Base-by-base conservation (phyloP, 1,140 invertebrate genomes). In the Drosophila nasuta region DNA sequence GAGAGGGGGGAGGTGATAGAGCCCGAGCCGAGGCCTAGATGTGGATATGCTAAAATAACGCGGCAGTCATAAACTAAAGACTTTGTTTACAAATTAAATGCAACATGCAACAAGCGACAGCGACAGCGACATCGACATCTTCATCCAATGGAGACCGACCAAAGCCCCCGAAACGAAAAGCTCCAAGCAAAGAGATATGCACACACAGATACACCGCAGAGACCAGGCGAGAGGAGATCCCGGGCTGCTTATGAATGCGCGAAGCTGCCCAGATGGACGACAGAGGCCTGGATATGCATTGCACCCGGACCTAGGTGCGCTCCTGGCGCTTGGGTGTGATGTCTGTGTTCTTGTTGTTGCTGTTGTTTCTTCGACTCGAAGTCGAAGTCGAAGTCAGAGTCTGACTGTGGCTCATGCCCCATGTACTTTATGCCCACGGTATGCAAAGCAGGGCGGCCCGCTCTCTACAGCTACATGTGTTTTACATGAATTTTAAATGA, bases 401-500 rank as follows among this genome's bases (percentile, higher is more conserved):
- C 38, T 45, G 65, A 54, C 17, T 66, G 60, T 49, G 25, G 20
- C 41, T 59, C 17, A 25, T 71, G 73, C 52, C 28, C 59, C 68
- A 57, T 75, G 80, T 75, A 88, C 79, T 88, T 88, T 89, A 88
- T 89, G 86, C 85, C 81, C 70, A 86, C 81, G 77, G 86, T 89
- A 88, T 88, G 85, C 85, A 88, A 88, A 88, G 78, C 81, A 85
- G 83, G 57, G 63, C 64, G 65, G 58, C 54, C 57, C 20, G 20
- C 20, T 60, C 67, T 78, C 69, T 49, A 56, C 74, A 81, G 75
- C 79, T 86, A 90, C 87, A 90, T 90, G 87, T 90, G 87, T 90
- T 90, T 91, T 87, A 90, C 87, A 90, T 90, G 87, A 90, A 90
- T 90, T 90, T 91, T 91, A 90, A 90, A 90, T 90, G 87, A 90